Evolutionary conservation across 2,888 invertebrate species (phyloP).

Genomic region (Calliphora vomitoria): DNA sequence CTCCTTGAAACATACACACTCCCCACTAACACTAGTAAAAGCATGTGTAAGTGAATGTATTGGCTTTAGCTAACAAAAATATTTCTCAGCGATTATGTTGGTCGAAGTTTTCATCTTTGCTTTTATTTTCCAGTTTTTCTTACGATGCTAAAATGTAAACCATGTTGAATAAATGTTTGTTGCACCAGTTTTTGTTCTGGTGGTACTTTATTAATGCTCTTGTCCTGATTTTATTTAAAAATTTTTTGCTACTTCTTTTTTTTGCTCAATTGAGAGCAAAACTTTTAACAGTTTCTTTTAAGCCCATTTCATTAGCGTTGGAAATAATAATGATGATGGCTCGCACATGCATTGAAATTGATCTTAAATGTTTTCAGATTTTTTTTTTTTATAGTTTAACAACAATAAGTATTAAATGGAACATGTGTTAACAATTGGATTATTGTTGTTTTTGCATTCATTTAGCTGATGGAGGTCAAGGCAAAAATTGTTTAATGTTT

Average conservation of each 20-base stretch:
- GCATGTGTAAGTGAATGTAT: conserved; percentile 1
- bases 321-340: not conserved
- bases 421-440: conserved; percentile 51
- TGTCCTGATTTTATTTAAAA: conserved; percentile 32
- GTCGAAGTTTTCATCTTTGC: conserved; percentile 41
- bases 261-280: conserved; percentile 5
- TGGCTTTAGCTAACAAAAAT: conserved; percentile 28
- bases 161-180: conserved; percentile 57
- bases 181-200: conserved; percentile 33
- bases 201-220: not conserved
- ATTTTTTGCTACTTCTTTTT: not conserved
- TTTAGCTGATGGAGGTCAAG: conserved; percentile 54
- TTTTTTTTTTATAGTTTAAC: not conserved
- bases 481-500: conserved; percentile 6
- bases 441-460: not conserved
- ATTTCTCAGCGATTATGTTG: conserved; percentile 44
- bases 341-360: conserved; percentile 24
- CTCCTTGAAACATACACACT: conserved; percentile 14
- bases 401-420: conserved; percentile 30
- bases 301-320: conserved; percentile 14
- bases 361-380: conserved; percentile 24
- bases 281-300: conserved; percentile 45
- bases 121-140: not conserved
- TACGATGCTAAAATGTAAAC: conserved; percentile 48
- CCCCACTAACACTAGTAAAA: not conserved